Evolutionary conservation across 2,113 vertebrate species (phyloP).

Genomic region (Tupaia chinensis): DNA sequence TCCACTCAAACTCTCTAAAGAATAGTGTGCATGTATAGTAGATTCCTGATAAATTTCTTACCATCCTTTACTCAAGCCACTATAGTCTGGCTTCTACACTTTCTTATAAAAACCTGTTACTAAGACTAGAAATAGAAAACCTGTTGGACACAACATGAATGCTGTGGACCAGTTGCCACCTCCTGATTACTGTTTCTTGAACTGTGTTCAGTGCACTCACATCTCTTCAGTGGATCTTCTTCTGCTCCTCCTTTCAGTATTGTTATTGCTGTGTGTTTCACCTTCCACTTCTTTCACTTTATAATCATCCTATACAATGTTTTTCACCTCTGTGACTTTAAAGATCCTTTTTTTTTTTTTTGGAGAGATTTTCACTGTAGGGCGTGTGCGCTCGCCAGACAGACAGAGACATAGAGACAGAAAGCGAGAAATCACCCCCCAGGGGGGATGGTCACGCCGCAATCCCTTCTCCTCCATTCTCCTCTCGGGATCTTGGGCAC

Average conservation of each 20-base stretch:
- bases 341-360: background rate
- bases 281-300: background rate
- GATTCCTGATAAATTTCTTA: background rate
- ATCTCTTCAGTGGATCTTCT: background rate
- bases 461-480: no score
- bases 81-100: background rate
- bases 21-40: background rate
- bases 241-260: background rate
- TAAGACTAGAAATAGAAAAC: background rate
- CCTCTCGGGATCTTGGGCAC: no score
- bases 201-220: background rate
- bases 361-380: no score
- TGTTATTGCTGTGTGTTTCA: background rate
- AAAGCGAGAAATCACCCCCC: no score
- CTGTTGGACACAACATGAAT: background rate
- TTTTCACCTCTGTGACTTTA: background rate
- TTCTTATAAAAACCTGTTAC: slow-evolving; percentile 25
- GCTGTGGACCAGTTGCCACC: background rate
- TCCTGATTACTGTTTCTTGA: background rate
- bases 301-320: background rate
- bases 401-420: no score
- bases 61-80: background rate
- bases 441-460: no score
- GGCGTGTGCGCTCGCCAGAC: no score
- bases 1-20: background rate